A percentile compares a stretch with the other conserved stretches of the same genome.
These are phyloP conservation scores for Phoeniculus purpureus DNA, from an alignment of 2,797 vertebrate genomes.

Conservation along the genomic window DNA sequence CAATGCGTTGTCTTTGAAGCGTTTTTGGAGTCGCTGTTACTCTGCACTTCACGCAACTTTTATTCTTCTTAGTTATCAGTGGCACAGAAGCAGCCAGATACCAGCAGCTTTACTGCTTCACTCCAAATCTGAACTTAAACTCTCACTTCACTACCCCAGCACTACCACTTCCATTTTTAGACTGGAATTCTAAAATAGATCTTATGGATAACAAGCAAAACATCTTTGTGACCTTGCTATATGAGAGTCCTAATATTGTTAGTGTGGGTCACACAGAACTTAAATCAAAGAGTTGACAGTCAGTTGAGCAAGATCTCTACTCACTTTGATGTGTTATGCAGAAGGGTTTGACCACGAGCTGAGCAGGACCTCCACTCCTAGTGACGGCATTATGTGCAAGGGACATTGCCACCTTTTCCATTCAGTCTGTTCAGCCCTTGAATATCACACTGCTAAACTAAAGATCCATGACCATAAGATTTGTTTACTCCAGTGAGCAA, in stretches of 20 bases:
- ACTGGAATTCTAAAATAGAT: neutral
- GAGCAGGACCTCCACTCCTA: neutral
- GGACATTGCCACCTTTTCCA: neutral
- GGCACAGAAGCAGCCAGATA: neutral
- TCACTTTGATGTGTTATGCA: rapidly evolving
- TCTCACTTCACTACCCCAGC: neutral
- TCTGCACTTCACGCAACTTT: neutral
- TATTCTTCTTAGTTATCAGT: neutral
- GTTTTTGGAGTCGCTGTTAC: neutral
- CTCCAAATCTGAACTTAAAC: neutral
- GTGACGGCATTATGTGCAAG: rapidly evolving
- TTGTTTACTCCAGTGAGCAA: neutral
- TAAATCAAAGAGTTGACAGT: neutral
- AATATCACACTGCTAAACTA: neutral
- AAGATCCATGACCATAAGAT: neutral
- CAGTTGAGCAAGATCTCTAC: neutral
- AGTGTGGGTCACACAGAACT: neutral
- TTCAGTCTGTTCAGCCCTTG: neutral
- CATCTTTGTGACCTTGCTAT: neutral
- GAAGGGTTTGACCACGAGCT: rapidly evolving
- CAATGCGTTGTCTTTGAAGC: neutral
- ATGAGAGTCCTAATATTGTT: neutral
- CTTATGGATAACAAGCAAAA: neutral
- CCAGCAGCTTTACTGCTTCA: neutral
- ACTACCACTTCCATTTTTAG: neutral